Evolutionary conservation across 2,797 vertebrate species (phyloP).

Genomic region (Myripristis jacobus): DNA sequence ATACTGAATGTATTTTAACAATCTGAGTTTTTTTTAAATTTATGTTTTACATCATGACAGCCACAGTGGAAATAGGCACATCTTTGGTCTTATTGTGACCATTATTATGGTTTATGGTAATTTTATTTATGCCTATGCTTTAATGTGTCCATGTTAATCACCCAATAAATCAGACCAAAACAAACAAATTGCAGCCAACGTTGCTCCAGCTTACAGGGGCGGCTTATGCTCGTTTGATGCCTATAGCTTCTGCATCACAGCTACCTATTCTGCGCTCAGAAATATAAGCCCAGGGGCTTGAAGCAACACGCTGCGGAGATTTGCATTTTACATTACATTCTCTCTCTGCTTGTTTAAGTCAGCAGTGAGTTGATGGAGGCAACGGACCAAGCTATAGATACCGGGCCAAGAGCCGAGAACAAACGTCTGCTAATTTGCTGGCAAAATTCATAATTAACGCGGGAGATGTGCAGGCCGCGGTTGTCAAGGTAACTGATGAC

Average conservation of each 20-base stretch:
- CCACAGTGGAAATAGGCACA: too few species aligned
- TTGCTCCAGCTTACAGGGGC: neutral
- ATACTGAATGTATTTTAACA: too few species aligned
- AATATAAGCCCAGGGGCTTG: conserved; percentile 19
- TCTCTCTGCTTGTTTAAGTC: conserved; percentile 55
- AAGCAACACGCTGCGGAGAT: conserved; percentile 56
- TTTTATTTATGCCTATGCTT: neutral
- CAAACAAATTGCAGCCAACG: neutral
- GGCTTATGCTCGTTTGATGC: neutral
- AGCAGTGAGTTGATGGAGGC: conserved; percentile 48
- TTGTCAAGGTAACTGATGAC: conserved; percentile 82
- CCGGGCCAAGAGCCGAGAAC: conserved; percentile 51
- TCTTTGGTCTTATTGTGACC: too few species aligned
- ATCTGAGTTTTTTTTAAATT: too few species aligned
- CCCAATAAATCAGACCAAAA: neutral
- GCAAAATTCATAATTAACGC: conserved; percentile 74
- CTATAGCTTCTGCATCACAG: conserved; percentile 15
- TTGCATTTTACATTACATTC: conserved; percentile 60
- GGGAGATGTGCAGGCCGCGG: conserved; percentile 63
- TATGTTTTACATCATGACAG: neutral
- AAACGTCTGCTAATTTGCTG: conserved; percentile 69
- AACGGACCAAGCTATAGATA: conserved; percentile 38
- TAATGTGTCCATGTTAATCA: too few species aligned
- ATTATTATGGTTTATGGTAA: neutral
- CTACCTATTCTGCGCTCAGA: conserved; percentile 22